Base-by-base conservation (phyloP, 2,113 vertebrate genomes). In the Clarias magur region DNA sequence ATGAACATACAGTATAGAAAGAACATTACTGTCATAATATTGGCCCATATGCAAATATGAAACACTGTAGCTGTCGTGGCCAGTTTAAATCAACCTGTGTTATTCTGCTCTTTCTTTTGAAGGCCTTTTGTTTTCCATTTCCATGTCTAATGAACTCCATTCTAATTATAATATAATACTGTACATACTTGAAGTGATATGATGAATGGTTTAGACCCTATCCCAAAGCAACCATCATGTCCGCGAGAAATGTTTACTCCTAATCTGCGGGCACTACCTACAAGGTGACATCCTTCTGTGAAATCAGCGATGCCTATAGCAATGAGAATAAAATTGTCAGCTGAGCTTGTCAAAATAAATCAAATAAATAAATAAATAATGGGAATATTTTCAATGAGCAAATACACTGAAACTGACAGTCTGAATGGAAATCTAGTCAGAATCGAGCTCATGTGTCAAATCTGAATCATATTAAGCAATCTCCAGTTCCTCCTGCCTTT, bases 301-400 rank as follows among this genome's bases (percentile, higher is more conserved):
- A 62, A 81, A 62, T 38, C 79, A 81, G 79, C 59, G 56, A 80
- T 59, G 54, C 78, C 56, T 59, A 59, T 6, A 21, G 78, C 16
- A 59, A 23, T 38, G 57, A 57, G 30, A 62, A 62, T 80, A 62
- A 62, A 62, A 62, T 13, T 60, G 79, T 15, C 57, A 80, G 27
- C 2, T 57, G 54, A 34, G 79, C 17, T 80, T 80, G 56, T 57
- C 25, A 38, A 38, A 62, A 38, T 19, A 72, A 16, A 48, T 48
- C 48, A 48, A 48, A 48, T 48, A 48, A 48, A 48, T 42, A 48
- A 48, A 48, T 48, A 48, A 48, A 48, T 42, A 70, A 30, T 17
- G 62, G 79, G 21, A 60, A 80, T 38, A 13, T 13, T 80, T 59
- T 59, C 54, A 30, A 3, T 25, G 15, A 57, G 7, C n/a, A 78